These are phyloP conservation scores for Chaunax sp. DNA, from an alignment of 2,797 vertebrate species.

Conservation along the genomic window DNA sequence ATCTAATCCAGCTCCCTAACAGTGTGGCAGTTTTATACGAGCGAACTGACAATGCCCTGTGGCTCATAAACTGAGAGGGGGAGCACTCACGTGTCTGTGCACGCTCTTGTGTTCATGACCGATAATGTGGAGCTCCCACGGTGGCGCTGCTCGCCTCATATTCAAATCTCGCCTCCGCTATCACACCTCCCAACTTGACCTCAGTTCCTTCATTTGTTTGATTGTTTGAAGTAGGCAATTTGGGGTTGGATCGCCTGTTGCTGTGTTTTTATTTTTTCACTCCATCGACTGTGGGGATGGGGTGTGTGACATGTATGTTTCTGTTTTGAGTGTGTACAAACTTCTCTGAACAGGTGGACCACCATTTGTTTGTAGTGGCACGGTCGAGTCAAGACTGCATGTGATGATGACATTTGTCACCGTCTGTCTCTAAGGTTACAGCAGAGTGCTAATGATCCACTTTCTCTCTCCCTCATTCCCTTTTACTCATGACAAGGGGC, in stretches of 20 bases:
- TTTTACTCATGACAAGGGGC: constrained; percentile 66
- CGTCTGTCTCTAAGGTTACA: constrained; percentile 70
- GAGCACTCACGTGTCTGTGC: constrained; percentile 64
- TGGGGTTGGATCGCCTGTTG: neutral
- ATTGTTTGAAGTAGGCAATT: constrained; percentile 25
- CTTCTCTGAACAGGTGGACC: constrained; percentile 59
- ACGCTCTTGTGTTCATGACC: constrained; percentile 65
- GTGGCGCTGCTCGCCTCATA: constrained; percentile 47
- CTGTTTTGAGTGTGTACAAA: neutral
- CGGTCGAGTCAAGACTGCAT: constrained; percentile 52
- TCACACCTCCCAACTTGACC: constrained; percentile 34
- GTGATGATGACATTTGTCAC: constrained; percentile 67
- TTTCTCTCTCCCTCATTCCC: constrained; percentile 69
- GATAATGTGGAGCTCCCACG: constrained; percentile 64
- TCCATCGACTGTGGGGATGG: neutral
- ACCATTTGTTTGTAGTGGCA: constrained; percentile 48
- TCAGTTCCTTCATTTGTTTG: constrained; percentile 33
- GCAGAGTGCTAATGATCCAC: constrained; percentile 78
- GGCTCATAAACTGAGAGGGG: constrained; percentile 32
- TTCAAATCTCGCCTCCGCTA: constrained; percentile 29
- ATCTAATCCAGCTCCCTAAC: constrained; percentile 15
- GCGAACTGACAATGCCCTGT: constrained; percentile 38
- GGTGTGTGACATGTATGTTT: constrained; percentile 1
- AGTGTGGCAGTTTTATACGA: constrained; percentile 29
- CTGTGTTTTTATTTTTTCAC: constrained; percentile 37